Percentiles rank a stretch among this genome's conserved stretches.
These are phyloP conservation scores for Bufo gargarizans DNA, from an alignment of 2,113 vertebrate species.

Conservation along the genomic window DNA sequence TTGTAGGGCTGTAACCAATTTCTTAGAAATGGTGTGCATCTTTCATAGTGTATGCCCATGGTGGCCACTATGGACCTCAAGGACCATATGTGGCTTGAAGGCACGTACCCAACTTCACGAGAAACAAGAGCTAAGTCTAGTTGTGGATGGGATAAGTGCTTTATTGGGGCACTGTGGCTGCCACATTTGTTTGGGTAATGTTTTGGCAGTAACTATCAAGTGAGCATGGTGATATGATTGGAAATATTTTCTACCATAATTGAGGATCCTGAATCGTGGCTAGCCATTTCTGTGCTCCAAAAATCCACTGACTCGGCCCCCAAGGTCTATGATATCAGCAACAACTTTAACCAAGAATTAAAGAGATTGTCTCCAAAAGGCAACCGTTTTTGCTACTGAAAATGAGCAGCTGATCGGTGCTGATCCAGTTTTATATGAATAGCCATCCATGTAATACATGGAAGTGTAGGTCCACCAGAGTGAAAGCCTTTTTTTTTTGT, in stretches of 20 bases:
- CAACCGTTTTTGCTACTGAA: not conserved
- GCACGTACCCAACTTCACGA: not conserved
- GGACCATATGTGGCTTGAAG: not conserved
- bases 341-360: not conserved
- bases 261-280: not conserved
- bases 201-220: not conserved
- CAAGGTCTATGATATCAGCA: not conserved
- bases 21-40: not conserved
- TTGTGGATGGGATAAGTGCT: not conserved
- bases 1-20: not conserved
- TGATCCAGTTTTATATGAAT: not conserved
- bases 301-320: not conserved
- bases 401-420: not conserved
- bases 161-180: not conserved
- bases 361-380: not conserved
- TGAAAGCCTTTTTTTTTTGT: not conserved
- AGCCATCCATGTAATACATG: not conserved
- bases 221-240: not conserved
- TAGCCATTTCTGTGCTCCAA: not conserved
- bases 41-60: not conserved
- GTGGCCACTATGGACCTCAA: not conserved
- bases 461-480: no score
- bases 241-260: not conserved
- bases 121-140: not conserved
- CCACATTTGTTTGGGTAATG: not conserved